Percentiles rank a stretch among this genome's conserved stretches.
These are phyloP conservation scores for Helogale parvula DNA, from an alignment of 2,113 vertebrate species.

Conservation along the genomic window DNA sequence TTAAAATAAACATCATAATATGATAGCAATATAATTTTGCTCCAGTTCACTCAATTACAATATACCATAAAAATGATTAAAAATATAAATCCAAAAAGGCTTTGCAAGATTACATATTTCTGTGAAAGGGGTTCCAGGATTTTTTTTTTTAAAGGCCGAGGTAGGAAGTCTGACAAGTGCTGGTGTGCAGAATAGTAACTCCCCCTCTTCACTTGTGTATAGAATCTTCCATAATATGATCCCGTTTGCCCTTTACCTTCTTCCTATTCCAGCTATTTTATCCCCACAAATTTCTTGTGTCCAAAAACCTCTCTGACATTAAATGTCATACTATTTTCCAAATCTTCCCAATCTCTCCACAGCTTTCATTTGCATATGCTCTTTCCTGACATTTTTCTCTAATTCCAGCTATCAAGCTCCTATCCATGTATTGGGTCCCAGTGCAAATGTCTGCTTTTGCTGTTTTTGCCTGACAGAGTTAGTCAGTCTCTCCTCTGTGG, in stretches of 20 bases:
- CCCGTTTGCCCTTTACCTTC: not conserved
- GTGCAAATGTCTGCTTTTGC: not conserved
- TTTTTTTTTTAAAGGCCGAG: not conserved
- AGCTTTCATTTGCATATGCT: not conserved
- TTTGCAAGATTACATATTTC: not conserved
- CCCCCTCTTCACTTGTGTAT: too few species aligned
- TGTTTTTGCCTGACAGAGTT: not conserved
- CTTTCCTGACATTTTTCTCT: not conserved
- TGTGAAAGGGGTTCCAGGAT: not conserved
- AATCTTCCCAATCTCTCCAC: not conserved
- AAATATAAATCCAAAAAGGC: not conserved
- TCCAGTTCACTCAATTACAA: not conserved
- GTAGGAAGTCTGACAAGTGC: not conserved
- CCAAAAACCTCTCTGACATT: not conserved
- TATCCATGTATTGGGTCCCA: not conserved
- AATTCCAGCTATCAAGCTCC: not conserved
- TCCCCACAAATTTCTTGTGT: not conserved
- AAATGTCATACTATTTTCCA: not conserved
- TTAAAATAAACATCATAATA: slow-evolving; percentile 15
- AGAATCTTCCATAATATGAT: not conserved
- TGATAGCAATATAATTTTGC: not conserved
- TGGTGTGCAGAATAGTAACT: not conserved
- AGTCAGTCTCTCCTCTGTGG: not conserved
- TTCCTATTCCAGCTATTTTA: not conserved
- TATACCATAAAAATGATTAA: not conserved